Percentiles rank a stretch among this genome's conserved stretches.
These are phyloP conservation scores for Amphiprion percula DNA, from an alignment of 2,113 vertebrate species.

Conservation along the genomic window DNA sequence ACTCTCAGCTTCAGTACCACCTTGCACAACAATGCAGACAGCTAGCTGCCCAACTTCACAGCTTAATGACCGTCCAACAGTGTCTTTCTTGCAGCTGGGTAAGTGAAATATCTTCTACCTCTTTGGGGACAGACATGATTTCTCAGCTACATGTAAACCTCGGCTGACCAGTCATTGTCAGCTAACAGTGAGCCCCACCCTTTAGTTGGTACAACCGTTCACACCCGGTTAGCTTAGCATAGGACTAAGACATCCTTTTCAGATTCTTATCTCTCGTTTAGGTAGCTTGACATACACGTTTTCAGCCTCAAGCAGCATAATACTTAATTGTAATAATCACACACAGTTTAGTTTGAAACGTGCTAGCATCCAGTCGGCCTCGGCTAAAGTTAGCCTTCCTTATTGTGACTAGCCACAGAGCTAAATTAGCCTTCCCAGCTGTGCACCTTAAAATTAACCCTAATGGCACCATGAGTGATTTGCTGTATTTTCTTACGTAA, in stretches of 20 bases:
- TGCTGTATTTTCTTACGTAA: too few species aligned
- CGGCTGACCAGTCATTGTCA: conserved; percentile 41
- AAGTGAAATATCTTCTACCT: too few species aligned
- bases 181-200: conserved; percentile 70
- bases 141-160: not conserved
- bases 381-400: conserved; percentile 53
- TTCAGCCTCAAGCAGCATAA: not conserved
- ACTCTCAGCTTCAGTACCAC: conserved; percentile 46
- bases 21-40: not conserved
- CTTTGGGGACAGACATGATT: too few species aligned
- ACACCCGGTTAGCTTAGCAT: conserved; percentile 13
- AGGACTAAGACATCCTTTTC: not conserved
- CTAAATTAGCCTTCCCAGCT: not conserved
- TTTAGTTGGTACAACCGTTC: not conserved
- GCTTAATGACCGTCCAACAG: not conserved
- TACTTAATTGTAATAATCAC: not conserved
- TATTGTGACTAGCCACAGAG: not conserved
- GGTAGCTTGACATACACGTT: fast-evolving
- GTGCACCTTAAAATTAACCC: fast-evolving
- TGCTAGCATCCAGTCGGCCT: conserved; percentile 9
- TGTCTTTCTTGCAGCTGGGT: not conserved
- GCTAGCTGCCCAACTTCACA: too few species aligned
- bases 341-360: not conserved
- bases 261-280: fast-evolving
- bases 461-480: fast-evolving